Conservation (phyloP, 2,113 vertebrate genomes). For the Protobothrops flavoviridis region DNA sequence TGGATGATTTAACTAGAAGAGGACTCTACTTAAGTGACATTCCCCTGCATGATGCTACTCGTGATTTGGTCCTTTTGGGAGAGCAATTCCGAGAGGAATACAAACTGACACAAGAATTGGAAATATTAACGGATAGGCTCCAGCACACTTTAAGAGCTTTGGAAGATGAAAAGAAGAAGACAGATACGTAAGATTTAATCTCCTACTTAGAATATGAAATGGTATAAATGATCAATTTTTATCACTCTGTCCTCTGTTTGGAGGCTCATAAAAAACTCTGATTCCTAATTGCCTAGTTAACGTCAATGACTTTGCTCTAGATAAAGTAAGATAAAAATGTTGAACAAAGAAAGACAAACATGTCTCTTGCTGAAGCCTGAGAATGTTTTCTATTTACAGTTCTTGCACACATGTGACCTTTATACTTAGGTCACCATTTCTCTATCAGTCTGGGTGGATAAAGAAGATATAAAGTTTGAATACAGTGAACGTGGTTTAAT, state of each 20-base stretch:
- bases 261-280: conserved; percentile 29
- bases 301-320: background rate
- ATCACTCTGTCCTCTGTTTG: conserved; percentile 18
- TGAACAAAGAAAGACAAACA: background rate
- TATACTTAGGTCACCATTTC: background rate
- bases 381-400: background rate
- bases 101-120: conserved; percentile 95
- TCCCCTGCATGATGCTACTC: conserved; percentile 93
- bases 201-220: conserved; percentile 29
- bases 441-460: background rate
- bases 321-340: background rate
- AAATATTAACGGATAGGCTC: conserved; percentile 94
- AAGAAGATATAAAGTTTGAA: background rate
- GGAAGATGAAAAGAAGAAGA: conserved; percentile 99
- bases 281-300: background rate
- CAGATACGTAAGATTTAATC: conserved; percentile 85
- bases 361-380: background rate
- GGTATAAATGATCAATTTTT: conserved; percentile 8
- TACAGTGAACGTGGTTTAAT: background rate
- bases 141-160: conserved; percentile 94
- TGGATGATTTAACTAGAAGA: conserved; percentile 92
- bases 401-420: background rate
- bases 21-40: conserved; percentile 97
- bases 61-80: conserved; percentile 94
- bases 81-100: conserved; percentile 99